Conservation (phyloP, 2,888 invertebrate species). For the Pimpla rufipes region DNA sequence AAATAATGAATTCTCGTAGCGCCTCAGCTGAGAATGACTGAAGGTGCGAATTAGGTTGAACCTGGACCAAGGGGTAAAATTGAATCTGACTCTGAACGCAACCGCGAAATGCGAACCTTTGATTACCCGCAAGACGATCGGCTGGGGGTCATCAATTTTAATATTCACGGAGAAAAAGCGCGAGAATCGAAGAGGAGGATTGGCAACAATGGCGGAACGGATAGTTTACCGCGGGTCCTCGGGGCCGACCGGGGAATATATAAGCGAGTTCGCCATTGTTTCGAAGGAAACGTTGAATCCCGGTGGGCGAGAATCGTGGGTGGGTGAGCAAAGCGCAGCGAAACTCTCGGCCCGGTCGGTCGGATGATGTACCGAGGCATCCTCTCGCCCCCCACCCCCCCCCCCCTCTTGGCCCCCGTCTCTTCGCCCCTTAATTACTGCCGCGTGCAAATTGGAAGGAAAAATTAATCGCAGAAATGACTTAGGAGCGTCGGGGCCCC, state of each 20-base stretch:
- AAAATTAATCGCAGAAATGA: conserved; percentile 86
- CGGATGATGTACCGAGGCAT: conserved; percentile 62
- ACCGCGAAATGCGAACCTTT: neutral
- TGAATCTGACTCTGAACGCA: neutral
- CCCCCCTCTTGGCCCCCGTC: conserved; percentile 72
- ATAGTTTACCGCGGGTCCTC: conserved; percentile 59
- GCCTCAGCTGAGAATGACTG: no score
- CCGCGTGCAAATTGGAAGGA: conserved; percentile 86
- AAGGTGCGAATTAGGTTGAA: no score
- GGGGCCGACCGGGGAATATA: conserved; percentile 58
- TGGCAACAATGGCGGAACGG: conserved; percentile 61
- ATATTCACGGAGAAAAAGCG: conserved; percentile 10
- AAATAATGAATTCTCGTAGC: no score
- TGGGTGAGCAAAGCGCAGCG: conserved; percentile 31
- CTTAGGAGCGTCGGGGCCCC: conserved; percentile 79
- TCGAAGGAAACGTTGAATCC: conserved; percentile 75
- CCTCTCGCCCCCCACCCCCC: conserved; percentile 57
- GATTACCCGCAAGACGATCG: conserved; percentile 9
- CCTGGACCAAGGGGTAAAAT: neutral
- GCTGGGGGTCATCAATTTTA: conserved; percentile 47
- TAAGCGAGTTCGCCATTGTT: conserved; percentile 80
- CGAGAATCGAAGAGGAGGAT: conserved; percentile 32
- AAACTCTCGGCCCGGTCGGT: conserved; percentile 60
- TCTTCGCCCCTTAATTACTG: conserved; percentile 85
- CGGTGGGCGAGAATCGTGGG: conserved; percentile 29